A percentile compares a stretch with the other conserved stretches of the same genome.
These are phyloP conservation scores for Sebastolobus alascanus DNA, from an alignment of 2,797 vertebrate species.

Conservation along the genomic window DNA sequence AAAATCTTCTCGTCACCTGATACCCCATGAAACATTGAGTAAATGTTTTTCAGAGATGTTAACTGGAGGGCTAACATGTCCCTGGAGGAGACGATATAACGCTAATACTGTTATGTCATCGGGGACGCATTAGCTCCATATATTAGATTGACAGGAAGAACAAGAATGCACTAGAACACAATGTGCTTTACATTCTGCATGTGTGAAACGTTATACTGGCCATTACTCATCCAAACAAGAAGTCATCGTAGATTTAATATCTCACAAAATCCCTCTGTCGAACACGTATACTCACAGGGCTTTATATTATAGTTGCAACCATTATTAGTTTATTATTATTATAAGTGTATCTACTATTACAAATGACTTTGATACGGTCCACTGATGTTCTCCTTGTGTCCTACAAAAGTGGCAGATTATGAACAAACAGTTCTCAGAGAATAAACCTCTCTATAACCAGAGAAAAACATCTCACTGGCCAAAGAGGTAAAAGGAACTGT, in stretches of 20 bases:
- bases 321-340: neutral
- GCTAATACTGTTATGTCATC: constrained; percentile 53
- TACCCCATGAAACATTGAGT: constrained; percentile 58
- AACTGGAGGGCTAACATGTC: constrained; percentile 55
- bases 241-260: constrained; percentile 17
- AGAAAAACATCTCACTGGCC: neutral
- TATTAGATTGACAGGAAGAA: constrained; percentile 43
- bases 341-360: neutral
- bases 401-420: neutral
- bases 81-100: constrained; percentile 31
- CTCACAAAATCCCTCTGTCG: neutral
- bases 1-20: constrained; percentile 53
- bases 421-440: neutral
- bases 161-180: constrained; percentile 16
- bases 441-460: neutral
- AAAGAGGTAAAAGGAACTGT: neutral
- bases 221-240: constrained; percentile 43
- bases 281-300: neutral
- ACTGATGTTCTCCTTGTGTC: neutral
- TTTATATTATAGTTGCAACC: neutral
- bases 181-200: constrained; percentile 27
- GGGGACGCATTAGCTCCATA: constrained; percentile 23
- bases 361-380: neutral
- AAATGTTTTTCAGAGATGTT: constrained; percentile 64
- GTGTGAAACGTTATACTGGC: constrained; percentile 29